These are phyloP conservation scores for Ptilorrhoa leucosticta DNA, from an alignment of 2,113 vertebrate species.

Conservation along the genomic window DNA sequence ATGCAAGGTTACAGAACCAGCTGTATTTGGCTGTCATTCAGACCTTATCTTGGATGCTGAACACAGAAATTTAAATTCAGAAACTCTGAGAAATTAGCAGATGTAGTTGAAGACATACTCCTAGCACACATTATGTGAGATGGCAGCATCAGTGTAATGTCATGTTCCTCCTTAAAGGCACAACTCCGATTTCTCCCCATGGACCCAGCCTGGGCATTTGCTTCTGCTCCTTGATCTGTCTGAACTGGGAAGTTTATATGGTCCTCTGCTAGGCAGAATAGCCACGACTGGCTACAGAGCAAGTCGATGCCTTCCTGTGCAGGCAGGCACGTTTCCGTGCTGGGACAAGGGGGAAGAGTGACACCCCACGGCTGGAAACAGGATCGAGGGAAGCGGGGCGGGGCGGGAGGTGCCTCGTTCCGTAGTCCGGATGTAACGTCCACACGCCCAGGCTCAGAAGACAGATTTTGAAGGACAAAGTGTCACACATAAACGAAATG, in stretches of 20 bases:
- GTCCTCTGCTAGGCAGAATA: not conserved
- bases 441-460: not conserved
- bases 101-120: not conserved
- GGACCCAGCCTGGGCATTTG: not conserved
- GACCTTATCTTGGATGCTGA: not conserved
- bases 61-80: not conserved
- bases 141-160: not conserved
- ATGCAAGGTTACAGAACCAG: not conserved
- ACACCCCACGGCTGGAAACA: not conserved
- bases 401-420: not conserved
- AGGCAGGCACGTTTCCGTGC: not conserved
- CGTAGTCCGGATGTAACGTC: accelerated
- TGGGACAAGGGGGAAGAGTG: not conserved
- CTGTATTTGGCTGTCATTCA: not conserved
- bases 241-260: not conserved
- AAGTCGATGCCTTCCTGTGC: not conserved
- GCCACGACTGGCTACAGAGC: not conserved
- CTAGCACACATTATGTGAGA: not conserved
- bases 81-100: not conserved
- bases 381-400: accelerated
- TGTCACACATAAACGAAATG: accelerated
- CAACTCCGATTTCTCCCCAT: not conserved
- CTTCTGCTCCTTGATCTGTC: not conserved
- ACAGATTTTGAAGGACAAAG: not conserved
- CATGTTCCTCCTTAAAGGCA: not conserved